phyloP scores from a whole-genome alignment of 2,888 invertebrate genomes.

The Phrixothrix hirtus region DNA sequence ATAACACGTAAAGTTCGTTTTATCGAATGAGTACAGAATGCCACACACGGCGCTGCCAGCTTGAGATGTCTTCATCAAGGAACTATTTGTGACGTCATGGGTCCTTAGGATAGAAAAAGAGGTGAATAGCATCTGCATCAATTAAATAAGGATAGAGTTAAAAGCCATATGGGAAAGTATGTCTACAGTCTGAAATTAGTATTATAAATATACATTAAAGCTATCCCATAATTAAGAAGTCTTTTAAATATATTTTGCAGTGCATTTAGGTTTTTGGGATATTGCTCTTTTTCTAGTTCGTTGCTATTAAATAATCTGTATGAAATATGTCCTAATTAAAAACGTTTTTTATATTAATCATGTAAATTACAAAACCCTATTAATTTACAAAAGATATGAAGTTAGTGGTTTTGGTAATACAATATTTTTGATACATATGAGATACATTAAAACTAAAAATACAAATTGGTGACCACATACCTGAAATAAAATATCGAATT shows the following conservation, averaged over 20 bases:
- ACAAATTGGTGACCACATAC: constrained; percentile 28
- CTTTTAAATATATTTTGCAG: constrained; percentile 19
- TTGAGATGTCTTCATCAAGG: constrained; percentile 57
- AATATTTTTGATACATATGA: constrained; percentile 16
- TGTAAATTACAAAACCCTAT: constrained; percentile 2
- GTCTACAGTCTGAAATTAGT: constrained; percentile 36
- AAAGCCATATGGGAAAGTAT: constrained; percentile 32
- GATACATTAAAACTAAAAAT: constrained; percentile 8
- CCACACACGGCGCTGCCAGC: constrained; percentile 56
- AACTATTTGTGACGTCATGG: constrained; percentile 55
- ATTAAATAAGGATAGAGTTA: constrained; percentile 15
- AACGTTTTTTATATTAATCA: no score
- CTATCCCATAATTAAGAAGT: constrained; percentile 34
- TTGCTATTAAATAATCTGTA: no score
- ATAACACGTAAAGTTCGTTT: constrained; percentile 35
- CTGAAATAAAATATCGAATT: constrained; percentile 33
- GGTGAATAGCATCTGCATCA: background rate
- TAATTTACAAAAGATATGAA: constrained; percentile 10
- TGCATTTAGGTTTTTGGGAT: constrained; percentile 6
- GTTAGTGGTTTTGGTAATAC: constrained; percentile 18
- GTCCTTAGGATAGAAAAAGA: constrained; percentile 35
- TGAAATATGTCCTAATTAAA: no score
- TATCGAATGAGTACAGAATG: constrained; percentile 51
- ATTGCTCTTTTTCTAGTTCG: no score
- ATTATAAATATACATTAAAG: constrained; percentile 37